Evolutionary conservation across 2,888 invertebrate species (phyloP).

Genomic region (Tinea pellionella): DNA sequence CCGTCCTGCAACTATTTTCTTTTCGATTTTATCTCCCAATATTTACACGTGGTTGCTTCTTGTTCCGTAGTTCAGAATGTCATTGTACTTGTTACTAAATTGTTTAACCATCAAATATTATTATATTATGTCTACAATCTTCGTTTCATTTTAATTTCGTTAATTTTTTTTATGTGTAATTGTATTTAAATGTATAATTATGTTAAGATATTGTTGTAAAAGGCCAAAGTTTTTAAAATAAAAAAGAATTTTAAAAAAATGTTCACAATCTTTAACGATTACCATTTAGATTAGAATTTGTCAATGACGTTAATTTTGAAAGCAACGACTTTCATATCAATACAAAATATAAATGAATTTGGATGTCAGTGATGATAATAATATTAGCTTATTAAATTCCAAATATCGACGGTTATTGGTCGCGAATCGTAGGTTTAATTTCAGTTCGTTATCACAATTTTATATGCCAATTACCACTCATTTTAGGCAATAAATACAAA

Average conservation of each 20-base stretch:
- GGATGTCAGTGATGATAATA: background rate
- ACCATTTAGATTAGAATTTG: background rate
- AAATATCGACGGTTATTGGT: background rate
- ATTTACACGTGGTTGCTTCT: constrained; percentile 16
- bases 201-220: no score
- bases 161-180: no score
- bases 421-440: background rate
- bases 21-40: constrained; percentile 15
- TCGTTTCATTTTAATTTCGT: no score
- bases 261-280: background rate
- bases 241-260: no score
- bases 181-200: no score
- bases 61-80: background rate
- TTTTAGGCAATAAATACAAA: background rate
- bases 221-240: no score
- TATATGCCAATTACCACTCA: background rate
- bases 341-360: constrained; percentile 2
- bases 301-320: constrained; percentile 1
- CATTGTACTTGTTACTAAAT: constrained; percentile 1
- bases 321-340: background rate
- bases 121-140: background rate
- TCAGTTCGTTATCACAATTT: background rate
- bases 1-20: constrained; percentile 19
- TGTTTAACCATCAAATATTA: constrained; percentile 8
- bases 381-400: background rate